These are phyloP conservation scores for Lepilemur septentrionalis DNA, from an alignment of 2,797 vertebrate species.

Conservation along the genomic window DNA sequence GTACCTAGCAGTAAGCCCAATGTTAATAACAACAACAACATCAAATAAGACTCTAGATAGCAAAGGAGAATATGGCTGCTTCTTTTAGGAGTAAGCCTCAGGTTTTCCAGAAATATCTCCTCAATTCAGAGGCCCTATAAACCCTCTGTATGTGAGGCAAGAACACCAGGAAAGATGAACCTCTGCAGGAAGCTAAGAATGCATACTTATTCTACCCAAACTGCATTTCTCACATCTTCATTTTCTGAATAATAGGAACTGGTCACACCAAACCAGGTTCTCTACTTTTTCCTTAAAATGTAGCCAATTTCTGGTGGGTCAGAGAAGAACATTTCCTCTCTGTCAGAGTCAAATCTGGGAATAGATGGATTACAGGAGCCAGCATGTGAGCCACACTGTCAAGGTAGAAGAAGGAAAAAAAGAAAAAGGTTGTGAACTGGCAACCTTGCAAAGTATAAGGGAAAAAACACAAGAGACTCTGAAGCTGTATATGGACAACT, in stretches of 20 bases:
- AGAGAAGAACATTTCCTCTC: neutral
- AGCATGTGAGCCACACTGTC: neutral
- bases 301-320: neutral
- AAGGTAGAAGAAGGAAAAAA: neutral
- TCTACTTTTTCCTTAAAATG: conserved; percentile 22
- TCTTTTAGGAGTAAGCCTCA: neutral
- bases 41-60: neutral
- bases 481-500: neutral
- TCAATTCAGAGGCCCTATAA: neutral
- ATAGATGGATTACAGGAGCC: neutral
- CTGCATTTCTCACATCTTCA: neutral
- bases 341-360: neutral
- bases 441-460: neutral
- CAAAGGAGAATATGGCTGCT: neutral
- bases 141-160: neutral
- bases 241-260: neutral
- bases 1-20: neutral
- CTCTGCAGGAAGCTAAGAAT: conserved; percentile 2
- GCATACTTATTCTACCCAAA: neutral
- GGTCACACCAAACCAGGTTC: neutral
- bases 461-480: neutral
- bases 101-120: conserved; percentile 1
- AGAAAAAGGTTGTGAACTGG: neutral
- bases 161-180: conserved; percentile 7
- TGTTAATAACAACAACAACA: neutral